Conservation (phyloP, 2,888 invertebrate genomes). For the Zeuzera pyrina region DNA sequence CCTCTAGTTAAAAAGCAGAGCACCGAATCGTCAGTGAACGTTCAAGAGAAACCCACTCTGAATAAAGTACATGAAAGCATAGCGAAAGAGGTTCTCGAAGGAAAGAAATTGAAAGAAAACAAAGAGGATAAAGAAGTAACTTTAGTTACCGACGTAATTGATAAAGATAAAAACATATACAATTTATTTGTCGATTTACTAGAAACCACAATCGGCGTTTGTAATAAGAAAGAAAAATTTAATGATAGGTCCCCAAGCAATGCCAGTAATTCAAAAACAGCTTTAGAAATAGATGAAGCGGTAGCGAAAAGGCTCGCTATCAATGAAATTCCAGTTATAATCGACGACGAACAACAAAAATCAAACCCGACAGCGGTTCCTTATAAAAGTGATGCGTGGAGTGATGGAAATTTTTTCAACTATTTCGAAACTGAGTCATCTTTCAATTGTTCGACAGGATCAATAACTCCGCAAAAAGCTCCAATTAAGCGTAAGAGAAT, state of each 20-base stretch:
- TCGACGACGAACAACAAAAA: no score
- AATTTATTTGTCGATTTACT: conserved; percentile 46
- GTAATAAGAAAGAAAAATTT: conserved; percentile 24
- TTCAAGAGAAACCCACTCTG: conserved; percentile 10
- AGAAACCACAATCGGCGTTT: conserved; percentile 36
- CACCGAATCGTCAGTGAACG: conserved; percentile 8
- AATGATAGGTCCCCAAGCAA: conserved; percentile 5
- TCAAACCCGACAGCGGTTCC: no score
- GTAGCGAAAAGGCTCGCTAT: conserved; percentile 26
- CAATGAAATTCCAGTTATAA: no score
- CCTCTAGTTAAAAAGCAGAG: no score
- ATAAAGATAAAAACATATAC: conserved; percentile 31
- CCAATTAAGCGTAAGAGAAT: no score
- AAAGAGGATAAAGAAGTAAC: no score
- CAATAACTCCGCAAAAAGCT: no score
- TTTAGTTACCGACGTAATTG: conserved; percentile 19
- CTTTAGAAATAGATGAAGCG: conserved; percentile 31
- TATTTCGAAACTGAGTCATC: no score
- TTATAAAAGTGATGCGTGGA: no score
- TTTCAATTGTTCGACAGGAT: no score
- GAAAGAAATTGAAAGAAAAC: no score
- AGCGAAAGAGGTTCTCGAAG: conserved; percentile 20
- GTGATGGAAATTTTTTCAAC: no score
- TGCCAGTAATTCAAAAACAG: conserved; percentile 19
- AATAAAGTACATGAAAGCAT: conserved; percentile 14